A percentile compares a stretch with the other conserved stretches of the same genome.
phyloP scores from a whole-genome alignment of 1,140 invertebrate genomes.

The Drosophila bifasciata region DNA sequence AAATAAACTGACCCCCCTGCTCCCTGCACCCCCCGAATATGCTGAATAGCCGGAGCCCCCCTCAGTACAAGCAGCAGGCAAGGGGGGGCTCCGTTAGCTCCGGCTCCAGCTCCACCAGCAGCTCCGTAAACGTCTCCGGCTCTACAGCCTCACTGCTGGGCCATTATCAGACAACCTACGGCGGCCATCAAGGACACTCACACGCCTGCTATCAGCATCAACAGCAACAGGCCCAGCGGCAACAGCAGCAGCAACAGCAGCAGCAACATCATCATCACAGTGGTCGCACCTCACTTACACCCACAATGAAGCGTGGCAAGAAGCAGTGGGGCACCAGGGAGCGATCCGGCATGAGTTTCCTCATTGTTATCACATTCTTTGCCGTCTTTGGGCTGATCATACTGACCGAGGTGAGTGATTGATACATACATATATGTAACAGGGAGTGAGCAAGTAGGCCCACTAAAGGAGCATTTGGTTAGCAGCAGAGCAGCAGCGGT shows the following conservation, averaged over 20 bases:
- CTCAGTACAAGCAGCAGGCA: constrained; percentile 64
- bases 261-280: constrained; percentile 53
- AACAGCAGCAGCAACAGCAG: constrained; percentile 36
- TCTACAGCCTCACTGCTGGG: constrained; percentile 37
- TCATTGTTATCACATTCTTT: constrained; percentile 95
- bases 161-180: constrained; percentile 66
- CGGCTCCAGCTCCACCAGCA: constrained; percentile 21
- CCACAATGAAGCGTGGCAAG: constrained; percentile 76
- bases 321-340: constrained; percentile 87
- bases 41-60: constrained; percentile 77
- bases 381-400: constrained; percentile 94
- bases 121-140: constrained; percentile 31
- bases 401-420: constrained; percentile 89
- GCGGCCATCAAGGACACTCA: constrained; percentile 46
- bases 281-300: constrained; percentile 64
- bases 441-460: too few species aligned
- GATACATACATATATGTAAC: too few species aligned
- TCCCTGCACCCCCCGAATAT: constrained; percentile 57
- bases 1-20: constrained; percentile 21
- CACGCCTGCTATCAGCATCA: constrained; percentile 71
- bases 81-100: constrained; percentile 74
- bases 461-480: too few species aligned
- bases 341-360: constrained; percentile 93
- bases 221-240: constrained; percentile 55
- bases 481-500: too few species aligned